These are phyloP conservation scores for Cryptus armator DNA, from an alignment of 2,888 invertebrate genomes.

Conservation along the genomic window DNA sequence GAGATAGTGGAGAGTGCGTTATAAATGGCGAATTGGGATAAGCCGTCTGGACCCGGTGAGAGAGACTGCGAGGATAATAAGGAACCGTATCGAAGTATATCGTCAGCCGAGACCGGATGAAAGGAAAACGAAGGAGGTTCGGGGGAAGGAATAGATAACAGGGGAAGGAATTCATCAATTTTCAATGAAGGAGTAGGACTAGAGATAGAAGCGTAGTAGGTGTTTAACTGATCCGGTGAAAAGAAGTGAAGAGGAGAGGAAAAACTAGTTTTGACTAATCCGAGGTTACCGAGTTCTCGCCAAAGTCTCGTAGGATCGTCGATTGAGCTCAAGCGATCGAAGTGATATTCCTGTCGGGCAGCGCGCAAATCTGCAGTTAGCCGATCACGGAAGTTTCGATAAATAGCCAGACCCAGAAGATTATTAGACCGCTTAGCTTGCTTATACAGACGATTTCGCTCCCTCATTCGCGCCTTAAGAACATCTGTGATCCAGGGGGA, in stretches of 20 bases:
- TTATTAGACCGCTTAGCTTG: neutral
- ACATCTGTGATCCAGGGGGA: neutral
- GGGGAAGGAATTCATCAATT: neutral
- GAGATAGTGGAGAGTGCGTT: neutral
- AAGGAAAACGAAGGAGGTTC: neutral
- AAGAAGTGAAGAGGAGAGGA: conserved; percentile 5
- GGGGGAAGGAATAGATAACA: neutral
- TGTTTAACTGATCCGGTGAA: neutral
- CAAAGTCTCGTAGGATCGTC: neutral
- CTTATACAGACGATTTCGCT: neutral
- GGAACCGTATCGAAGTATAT: neutral
- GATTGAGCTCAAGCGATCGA: neutral
- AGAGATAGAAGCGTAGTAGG: neutral
- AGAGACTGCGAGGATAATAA: neutral
- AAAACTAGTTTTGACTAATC: neutral
- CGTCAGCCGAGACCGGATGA: neutral
- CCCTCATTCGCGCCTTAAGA: neutral
- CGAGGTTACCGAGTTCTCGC: neutral
- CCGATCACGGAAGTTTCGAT: neutral
- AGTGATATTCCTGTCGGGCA: neutral
- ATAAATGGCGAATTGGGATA: neutral
- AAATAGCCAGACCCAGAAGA: neutral
- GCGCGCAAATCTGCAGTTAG: neutral
- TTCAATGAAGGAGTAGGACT: neutral
- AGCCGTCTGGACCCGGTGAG: neutral